Evolutionary conservation across 2,888 invertebrate genomes (phyloP), one percentile per base, ranked within the genome.

Genomic region (Lydus trimaculatus): DNA sequence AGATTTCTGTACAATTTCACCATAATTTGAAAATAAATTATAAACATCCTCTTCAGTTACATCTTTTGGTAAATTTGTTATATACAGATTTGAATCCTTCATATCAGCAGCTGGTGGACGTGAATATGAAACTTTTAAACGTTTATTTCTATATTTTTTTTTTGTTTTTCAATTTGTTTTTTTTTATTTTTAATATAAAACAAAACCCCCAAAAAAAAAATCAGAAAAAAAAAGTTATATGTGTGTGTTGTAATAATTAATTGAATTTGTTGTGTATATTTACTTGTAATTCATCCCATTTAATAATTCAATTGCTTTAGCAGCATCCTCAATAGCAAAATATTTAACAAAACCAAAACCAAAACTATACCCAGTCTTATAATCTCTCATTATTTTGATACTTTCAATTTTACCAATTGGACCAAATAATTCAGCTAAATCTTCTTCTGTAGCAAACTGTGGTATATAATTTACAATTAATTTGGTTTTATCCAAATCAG

Each of bases 301-400:
- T 79, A 97, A 89, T 58, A 92, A 91, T 79, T 92, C 91, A 74
- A 97, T 96, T 61, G 98, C 97, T 76, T 93, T 89, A 65, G 91
- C 86, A 43, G 97, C 97, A 85, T 97, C 95, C 82, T 93, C 93
- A 73, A 94, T 92, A 69, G 91, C 90, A 64, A 91, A 90, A 85
- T 94, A 98, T 85, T 97, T 97, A 59, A 97, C 96, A 86, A 98
- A 98, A 52, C 97, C 98, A 86, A 97, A 98, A 56, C 98, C 98
- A 86, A 94, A 97, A 86, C 97, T 97, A 88, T 97, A 97, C 61
- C 96, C 96, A 85, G 97, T 96, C 90, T 94, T 88, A 67, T 86
- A 88, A 83, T 96, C 95, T 85, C 94, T 92, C 95, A 96, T 96
- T 78, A 98, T 94, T 79, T 96, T 90, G 84, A 95, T 95, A 78